A percentile compares a stretch with the other conserved stretches of the same genome.
phyloP scores from a whole-genome alignment of 2,113 vertebrate species.

The Todiramphus saurophagus region DNA sequence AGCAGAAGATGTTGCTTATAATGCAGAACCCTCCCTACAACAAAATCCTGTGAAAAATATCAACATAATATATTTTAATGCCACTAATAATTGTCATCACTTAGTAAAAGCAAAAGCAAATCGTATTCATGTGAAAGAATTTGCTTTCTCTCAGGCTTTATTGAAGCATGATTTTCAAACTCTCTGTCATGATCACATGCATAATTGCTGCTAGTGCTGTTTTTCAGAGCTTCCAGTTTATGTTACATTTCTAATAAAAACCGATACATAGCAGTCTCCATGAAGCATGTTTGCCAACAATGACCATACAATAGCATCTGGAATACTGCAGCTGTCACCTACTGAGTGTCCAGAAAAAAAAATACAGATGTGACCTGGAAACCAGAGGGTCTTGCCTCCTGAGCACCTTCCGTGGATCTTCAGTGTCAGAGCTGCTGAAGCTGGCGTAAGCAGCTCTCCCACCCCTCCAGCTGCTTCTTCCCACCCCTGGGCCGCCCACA shows the following conservation, averaged over 20 bases:
- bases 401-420: fast-evolving
- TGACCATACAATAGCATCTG: background rate
- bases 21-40: background rate
- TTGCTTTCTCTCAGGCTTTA: background rate
- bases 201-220: background rate
- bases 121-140: background rate
- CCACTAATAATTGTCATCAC: background rate
- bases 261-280: background rate
- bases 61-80: constrained; percentile 22
- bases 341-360: background rate
- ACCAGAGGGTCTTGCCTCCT: background rate
- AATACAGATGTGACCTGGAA: fast-evolving
- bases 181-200: background rate
- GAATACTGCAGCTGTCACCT: fast-evolving
- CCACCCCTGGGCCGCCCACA: background rate
- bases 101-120: background rate
- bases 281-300: background rate
- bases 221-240: background rate
- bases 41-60: background rate
- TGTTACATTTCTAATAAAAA: background rate
- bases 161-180: background rate
- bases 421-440: background rate
- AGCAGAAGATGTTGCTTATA: background rate
- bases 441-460: background rate
- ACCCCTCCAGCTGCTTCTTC: background rate